These are phyloP conservation scores for Mormyrus lacerda DNA, from an alignment of 2,113 vertebrate genomes.

Conservation along the genomic window DNA sequence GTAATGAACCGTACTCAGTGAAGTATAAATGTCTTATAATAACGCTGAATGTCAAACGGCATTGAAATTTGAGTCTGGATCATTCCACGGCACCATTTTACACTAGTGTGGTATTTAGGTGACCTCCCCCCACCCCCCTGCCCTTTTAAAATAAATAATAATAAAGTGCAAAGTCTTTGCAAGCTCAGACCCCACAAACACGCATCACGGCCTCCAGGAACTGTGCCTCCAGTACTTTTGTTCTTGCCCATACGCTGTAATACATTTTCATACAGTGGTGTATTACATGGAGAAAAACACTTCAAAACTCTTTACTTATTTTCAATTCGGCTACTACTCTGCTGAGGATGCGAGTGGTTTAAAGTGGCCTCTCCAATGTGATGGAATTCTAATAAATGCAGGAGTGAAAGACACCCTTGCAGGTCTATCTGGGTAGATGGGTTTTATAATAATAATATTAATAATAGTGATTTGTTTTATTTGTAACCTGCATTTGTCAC, in stretches of 20 bases:
- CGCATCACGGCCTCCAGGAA: neutral
- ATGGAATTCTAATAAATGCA: neutral
- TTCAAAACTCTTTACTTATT: neutral
- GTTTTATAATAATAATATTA: neutral
- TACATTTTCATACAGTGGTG: neutral
- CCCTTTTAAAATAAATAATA: slow-evolving; percentile 1
- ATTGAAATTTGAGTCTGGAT: neutral
- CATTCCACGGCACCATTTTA: neutral
- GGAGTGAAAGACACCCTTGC: neutral
- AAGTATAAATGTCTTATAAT: neutral
- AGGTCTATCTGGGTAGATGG: neutral
- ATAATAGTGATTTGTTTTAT: neutral
- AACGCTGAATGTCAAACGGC: neutral
- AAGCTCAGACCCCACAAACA: neutral
- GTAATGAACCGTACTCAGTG: neutral
- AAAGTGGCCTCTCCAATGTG: neutral
- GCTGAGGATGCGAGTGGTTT: neutral
- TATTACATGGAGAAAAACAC: neutral
- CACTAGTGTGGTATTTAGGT: neutral
- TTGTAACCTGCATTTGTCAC: neutral
- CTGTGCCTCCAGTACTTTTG: neutral
- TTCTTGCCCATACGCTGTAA: neutral
- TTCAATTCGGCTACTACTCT: neutral
- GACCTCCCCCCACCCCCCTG: neutral
- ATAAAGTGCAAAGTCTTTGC: neutral